Evolutionary conservation across 2,888 invertebrate genomes (phyloP).

Genomic region (Pachydiplax longipennis): DNA sequence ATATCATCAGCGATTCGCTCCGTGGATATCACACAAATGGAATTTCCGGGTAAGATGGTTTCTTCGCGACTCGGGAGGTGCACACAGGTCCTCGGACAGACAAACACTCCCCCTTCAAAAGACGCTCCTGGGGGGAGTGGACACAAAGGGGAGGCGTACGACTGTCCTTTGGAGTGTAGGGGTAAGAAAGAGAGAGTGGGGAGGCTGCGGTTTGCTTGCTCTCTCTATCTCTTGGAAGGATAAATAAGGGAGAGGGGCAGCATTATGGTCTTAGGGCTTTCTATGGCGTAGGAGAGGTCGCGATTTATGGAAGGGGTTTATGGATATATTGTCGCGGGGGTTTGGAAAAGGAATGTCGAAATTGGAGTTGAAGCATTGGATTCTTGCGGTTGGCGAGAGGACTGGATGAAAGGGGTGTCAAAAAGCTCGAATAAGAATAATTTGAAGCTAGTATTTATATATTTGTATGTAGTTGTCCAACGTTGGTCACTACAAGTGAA

Average conservation of each 20-base stretch:
- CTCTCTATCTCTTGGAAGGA: neutral
- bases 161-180: neutral
- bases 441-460: no score
- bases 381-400: no score
- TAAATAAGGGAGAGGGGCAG: neutral
- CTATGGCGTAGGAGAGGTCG: neutral
- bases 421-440: no score
- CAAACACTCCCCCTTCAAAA: neutral
- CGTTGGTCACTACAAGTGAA: no score
- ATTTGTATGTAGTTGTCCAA: no score
- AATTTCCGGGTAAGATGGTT: slow-evolving; percentile 42
- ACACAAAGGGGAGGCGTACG: slow-evolving; percentile 19
- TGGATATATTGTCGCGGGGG: neutral
- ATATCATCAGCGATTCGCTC: slow-evolving; percentile 22
- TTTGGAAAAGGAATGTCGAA: neutral
- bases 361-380: neutral
- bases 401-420: no score
- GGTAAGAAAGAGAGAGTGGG: neutral
- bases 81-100: slow-evolving; percentile 10
- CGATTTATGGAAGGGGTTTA: neutral
- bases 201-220: neutral
- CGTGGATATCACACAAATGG: slow-evolving; percentile 28
- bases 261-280: neutral
- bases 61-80: slow-evolving; percentile 9
- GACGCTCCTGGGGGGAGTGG: neutral